Evolutionary conservation across 92 coral and sea anemone genomes (phyloP), one percentile per base, ranked within the genome.

Genomic region (Porites cylindrica): DNA sequence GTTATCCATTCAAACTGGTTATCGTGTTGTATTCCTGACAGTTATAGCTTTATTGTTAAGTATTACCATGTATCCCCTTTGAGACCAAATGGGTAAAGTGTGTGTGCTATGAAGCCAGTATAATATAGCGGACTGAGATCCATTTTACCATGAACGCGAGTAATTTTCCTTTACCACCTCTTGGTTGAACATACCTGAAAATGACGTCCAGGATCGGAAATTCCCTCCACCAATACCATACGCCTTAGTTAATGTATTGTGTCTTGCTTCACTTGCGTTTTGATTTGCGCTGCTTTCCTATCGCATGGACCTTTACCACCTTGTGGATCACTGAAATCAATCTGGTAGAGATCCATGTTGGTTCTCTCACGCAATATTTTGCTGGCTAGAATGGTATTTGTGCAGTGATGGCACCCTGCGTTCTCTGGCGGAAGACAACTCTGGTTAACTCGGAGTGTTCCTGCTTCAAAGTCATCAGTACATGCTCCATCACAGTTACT

Each of bases 391-490:
- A 91, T 64, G 69, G 89, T 87, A 8, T 75, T 52, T 59, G 90
- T 90, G 63, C 90, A 58, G 79, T 91, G 94, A 64, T 91, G 88
- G 88, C 88, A 84, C 26, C 92, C 92, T 16, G 94, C 90, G 81
- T 91, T 91, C 82, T 88, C 94, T 85, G 84, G 52, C 88, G 79
- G 66, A 71, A 81, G 16, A 64, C 81, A 10, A 72, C 86, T 53
- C 64, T 70, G 20, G 66, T 17, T 51, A 88, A 53, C 77, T 84
- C 79, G 5, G 90, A 92, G 54, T 84, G 79, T 19, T 76, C 81
- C 21, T 80, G 52, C 72, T 88, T 91, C 62, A 91, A 81, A 14
- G 65, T 83, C 67, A 50, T 76, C 59, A 91, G 60, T 20, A 84
- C 89, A 61, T 91, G 77, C 58, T 91, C 94, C 89, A 91, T 61